phyloP scores from a whole-genome alignment of 2,888 invertebrate genomes.

The Cerceris rybyensis region DNA sequence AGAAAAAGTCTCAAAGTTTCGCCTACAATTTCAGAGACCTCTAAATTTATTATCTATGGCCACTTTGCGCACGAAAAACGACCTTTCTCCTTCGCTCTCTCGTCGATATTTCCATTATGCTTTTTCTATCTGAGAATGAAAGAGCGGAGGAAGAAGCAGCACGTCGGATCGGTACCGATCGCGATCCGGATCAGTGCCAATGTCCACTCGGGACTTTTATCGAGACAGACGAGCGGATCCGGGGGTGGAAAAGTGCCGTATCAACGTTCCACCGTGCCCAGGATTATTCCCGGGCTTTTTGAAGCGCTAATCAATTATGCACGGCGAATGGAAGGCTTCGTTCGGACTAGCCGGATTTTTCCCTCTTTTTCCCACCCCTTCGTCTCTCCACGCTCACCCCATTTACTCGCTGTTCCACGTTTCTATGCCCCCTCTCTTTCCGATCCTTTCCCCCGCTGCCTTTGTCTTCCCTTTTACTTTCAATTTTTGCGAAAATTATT shows the following conservation, averaged over 20 bases:
- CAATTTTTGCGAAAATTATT: too few species aligned
- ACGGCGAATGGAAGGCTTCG: slow-evolving; percentile 45
- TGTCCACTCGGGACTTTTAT: slow-evolving; percentile 46
- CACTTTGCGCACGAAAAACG: too few species aligned
- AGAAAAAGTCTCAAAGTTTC: too few species aligned
- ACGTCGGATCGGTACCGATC: slow-evolving; percentile 43
- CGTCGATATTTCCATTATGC: not conserved
- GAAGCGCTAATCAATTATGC: slow-evolving; percentile 69
- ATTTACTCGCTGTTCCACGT: too few species aligned
- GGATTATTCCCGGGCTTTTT: slow-evolving; percentile 64
- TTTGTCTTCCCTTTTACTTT: too few species aligned
- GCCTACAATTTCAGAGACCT: too few species aligned
- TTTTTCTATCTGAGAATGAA: not conserved
- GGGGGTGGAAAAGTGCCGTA: slow-evolving; percentile 44
- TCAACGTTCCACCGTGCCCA: slow-evolving; percentile 46
- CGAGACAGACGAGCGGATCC: slow-evolving; percentile 25
- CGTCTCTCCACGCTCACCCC: too few species aligned
- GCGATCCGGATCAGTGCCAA: slow-evolving; percentile 52
- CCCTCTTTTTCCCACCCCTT: slow-evolving; percentile 1
- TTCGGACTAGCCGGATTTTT: not conserved
- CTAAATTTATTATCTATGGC: too few species aligned
- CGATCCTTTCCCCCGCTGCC: too few species aligned
- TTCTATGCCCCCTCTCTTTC: too few species aligned
- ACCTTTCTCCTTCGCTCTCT: not conserved
- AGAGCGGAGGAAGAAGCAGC: slow-evolving; percentile 42